Evolutionary conservation across 2,888 invertebrate species (phyloP), one percentile per base, ranked within the genome.

Genomic region (Lissonota sp.): DNA sequence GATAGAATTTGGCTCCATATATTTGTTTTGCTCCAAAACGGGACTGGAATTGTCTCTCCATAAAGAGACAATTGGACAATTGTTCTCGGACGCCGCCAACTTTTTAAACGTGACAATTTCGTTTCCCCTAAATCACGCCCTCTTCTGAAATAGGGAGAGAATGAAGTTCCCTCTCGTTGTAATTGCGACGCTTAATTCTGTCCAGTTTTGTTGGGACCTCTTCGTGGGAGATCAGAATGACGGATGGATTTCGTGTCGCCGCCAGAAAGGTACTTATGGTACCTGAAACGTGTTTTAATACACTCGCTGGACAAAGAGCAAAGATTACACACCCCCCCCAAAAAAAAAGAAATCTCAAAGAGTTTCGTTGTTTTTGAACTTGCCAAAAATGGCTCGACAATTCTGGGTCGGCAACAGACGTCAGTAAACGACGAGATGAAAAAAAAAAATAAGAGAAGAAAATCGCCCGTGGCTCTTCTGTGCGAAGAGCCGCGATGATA

Each of bases 321-420:
- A 44, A 55, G 37, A 26, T 26, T 26, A 3, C 26, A 26, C 26
- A 26, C 26, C 1, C 1, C 26, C n/a, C n/a, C n/a, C n/a, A n/a
- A 26, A 26, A 26, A 26, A 26, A 26, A 26, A 26, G 26, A 26
- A 26, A 26, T 26, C 26, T 26, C 26, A 26, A 26, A 26, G 26
- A 26, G 8, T 66, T 74, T 67, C 70, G 12, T 37, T 44, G 62
- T 62, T 80, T 71, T 62, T 60, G 26, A 26, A 26, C 75, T 44
- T 75, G 16, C 67, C 51, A 69, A 76, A 80, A 80, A 80, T 76
- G 57, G 74, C 55, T 62, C 63, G 72, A 76, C 80, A 67, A 67
- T 62, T 12, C 44, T 55, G 42, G 46, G 63, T 16, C n/a, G 6
- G 39, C 42, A 12, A 42, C 16, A 10, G 26, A 44, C 37, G 63